phyloP scores from a whole-genome alignment of 2,797 vertebrate genomes.

The Nothura maculosa region DNA sequence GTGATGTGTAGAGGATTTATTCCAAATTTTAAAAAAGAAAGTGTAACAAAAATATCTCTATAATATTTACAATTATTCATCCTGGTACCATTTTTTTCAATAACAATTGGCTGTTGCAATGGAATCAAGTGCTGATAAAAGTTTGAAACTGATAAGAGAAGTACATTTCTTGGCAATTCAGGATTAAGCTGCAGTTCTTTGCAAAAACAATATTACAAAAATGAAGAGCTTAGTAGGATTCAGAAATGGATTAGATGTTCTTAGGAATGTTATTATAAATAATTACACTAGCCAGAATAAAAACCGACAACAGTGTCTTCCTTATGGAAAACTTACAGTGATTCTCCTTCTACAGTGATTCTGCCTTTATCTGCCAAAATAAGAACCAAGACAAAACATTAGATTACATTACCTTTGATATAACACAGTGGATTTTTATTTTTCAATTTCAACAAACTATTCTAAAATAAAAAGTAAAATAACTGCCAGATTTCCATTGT shows the following conservation, averaged over 20 bases:
- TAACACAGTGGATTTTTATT: neutral
- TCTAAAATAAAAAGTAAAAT: neutral
- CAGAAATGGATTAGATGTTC: constrained; percentile 4
- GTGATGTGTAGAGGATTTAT: neutral
- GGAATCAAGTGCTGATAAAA: neutral
- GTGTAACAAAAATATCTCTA: neutral
- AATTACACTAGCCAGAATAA: neutral
- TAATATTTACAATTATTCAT: neutral
- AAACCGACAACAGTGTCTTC: neutral
- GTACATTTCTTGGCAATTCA: neutral
- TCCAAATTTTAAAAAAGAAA: neutral
- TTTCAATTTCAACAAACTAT: neutral
- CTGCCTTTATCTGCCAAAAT: neutral
- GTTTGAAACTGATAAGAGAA: neutral
- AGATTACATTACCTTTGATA: neutral
- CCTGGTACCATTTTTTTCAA: neutral
- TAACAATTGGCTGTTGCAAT: neutral
- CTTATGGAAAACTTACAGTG: neutral
- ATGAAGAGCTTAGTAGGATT: neutral
- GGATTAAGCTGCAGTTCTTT: neutral
- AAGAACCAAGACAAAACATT: neutral
- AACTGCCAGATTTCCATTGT: neutral
- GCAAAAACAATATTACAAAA: neutral
- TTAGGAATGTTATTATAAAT: neutral
- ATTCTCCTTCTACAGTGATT: neutral